Conservation (phyloP, 2,797 vertebrate genomes). For the Chloroceryle amazona region DNA sequence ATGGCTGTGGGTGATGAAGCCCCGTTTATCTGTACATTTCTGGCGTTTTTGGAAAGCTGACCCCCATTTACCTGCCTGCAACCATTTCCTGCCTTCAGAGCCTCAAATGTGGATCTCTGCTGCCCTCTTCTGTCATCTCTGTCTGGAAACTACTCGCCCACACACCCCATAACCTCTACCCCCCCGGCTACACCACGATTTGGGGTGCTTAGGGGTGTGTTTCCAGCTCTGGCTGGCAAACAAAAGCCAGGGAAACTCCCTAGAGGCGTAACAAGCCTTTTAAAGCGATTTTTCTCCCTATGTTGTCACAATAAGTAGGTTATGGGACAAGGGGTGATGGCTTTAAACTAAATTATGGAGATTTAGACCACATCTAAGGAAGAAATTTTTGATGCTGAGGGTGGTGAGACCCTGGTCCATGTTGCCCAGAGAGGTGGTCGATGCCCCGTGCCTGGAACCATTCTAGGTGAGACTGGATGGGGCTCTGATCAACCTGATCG, state of each 20-base stretch:
- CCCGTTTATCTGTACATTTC: fast-evolving
- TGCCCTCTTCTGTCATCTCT: conserved; percentile 68
- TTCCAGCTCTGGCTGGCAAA: background rate
- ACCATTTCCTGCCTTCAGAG: background rate
- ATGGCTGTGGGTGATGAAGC: fast-evolving
- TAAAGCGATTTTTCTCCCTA: background rate
- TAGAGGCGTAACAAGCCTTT: background rate
- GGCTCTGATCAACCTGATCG: background rate
- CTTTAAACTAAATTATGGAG: background rate
- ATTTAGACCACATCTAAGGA: background rate
- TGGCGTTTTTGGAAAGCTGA: no score
- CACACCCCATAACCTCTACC: no score
- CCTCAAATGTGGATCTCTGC: conserved; percentile 40
- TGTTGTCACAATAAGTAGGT: background rate
- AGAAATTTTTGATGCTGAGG: background rate
- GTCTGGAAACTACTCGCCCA: background rate
- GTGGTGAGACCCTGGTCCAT: background rate
- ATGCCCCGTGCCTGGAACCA: background rate
- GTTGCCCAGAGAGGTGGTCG: background rate
- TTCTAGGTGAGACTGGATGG: background rate
- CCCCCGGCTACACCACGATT: no score
- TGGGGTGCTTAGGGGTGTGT: fast-evolving
- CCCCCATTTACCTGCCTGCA: background rate
- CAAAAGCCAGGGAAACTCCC: no score
- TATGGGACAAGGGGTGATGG: background rate